These are phyloP conservation scores for Agrotis ipsilon DNA, from an alignment of 2,888 invertebrate genomes.

Conservation along the genomic window DNA sequence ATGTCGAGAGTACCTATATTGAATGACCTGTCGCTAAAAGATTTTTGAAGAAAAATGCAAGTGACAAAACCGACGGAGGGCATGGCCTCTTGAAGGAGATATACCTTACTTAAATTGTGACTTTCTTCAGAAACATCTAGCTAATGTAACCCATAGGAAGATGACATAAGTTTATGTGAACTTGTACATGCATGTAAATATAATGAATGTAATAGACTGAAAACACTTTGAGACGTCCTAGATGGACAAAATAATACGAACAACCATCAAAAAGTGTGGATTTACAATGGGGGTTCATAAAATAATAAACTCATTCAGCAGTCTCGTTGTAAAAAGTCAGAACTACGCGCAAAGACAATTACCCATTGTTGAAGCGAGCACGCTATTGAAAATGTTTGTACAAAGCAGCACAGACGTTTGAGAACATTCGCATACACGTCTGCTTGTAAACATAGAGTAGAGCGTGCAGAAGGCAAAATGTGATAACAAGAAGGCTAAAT, in stretches of 20 bases:
- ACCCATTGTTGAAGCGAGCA: slow-evolving; percentile 20
- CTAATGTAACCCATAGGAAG: too few relatives aligned
- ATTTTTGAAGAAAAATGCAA: too few relatives aligned
- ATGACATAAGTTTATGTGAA: background rate
- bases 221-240: background rate
- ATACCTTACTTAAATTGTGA: too few relatives aligned
- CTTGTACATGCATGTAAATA: too few relatives aligned
- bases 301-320: slow-evolving; percentile 18
- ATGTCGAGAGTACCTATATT: too few relatives aligned
- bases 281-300: background rate
- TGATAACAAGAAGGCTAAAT: too few relatives aligned
- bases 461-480: slow-evolving; percentile 10
- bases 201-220: background rate
- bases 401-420: slow-evolving; percentile 31
- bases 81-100: too few relatives aligned
- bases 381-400: slow-evolving; percentile 43
- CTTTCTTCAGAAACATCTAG: too few relatives aligned
- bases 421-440: slow-evolving; percentile 32
- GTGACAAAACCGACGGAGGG: too few relatives aligned
- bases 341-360: slow-evolving; percentile 26
- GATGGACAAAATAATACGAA: background rate
- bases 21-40: too few relatives aligned
- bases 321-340: background rate
- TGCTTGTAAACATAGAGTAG: background rate
- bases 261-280: background rate